Conservation (phyloP, 2,888 invertebrate species). For the Sceliomorpha sp. region DNA sequence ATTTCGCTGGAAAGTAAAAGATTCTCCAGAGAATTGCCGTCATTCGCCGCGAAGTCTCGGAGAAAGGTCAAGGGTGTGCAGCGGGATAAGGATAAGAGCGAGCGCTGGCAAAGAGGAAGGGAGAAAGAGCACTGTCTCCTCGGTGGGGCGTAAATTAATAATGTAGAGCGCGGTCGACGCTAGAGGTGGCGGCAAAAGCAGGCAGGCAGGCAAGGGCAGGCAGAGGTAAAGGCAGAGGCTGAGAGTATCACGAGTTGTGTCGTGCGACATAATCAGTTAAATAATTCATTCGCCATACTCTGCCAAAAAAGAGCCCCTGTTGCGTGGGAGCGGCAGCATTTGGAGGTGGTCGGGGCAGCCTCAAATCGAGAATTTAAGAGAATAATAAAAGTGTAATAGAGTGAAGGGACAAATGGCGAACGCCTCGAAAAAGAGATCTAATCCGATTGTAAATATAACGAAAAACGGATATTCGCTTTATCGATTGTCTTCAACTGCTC, state of each 20-base stretch:
- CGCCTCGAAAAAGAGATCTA: too few relatives aligned
- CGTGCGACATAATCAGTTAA: slow-evolving; percentile 13
- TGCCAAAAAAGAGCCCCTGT: background rate
- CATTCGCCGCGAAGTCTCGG: background rate
- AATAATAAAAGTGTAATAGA: background rate
- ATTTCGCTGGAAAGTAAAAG: too few relatives aligned
- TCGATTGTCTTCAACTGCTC: too few relatives aligned
- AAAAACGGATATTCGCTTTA: too few relatives aligned
- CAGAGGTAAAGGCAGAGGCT: too few relatives aligned
- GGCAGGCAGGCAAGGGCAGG: too few relatives aligned
- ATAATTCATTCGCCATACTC: slow-evolving; percentile 7
- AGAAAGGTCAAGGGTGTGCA: slow-evolving; percentile 11
- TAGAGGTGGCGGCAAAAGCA: background rate
- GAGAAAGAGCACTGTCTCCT: background rate
- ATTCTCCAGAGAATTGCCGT: too few relatives aligned
- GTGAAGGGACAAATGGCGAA: too few relatives aligned
- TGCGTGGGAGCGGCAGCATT: slow-evolving; percentile 9
- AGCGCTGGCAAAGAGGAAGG: slow-evolving; percentile 2
- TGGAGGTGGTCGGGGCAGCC: background rate
- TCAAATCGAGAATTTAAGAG: too few relatives aligned
- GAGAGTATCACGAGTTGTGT: too few relatives aligned
- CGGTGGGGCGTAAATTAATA: slow-evolving; percentile 10
- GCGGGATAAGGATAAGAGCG: slow-evolving; percentile 2
- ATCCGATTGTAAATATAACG: too few relatives aligned
- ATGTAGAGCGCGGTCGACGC: slow-evolving; percentile 10